These are phyloP conservation scores for Microhierax caerulescens DNA, from an alignment of 2,797 vertebrate genomes.

Conservation along the genomic window DNA sequence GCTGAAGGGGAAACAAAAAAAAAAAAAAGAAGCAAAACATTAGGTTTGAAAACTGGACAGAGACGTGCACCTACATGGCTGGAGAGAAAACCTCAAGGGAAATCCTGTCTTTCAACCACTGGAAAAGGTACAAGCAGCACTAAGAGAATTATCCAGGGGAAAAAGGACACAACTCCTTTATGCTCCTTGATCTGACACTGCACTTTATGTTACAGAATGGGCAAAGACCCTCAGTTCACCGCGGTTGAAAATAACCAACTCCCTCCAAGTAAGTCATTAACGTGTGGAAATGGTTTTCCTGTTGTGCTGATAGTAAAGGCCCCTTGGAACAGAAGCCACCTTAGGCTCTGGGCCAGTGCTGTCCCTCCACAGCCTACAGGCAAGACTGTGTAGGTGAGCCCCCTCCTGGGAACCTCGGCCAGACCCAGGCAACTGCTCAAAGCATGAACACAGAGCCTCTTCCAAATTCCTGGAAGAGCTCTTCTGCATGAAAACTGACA, in stretches of 20 bases:
- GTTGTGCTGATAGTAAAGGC: not conserved
- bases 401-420: not conserved
- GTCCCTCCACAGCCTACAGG: not conserved
- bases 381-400: not conserved
- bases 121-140: not conserved
- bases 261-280: not conserved
- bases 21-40: not conserved
- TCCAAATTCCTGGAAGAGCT: not conserved
- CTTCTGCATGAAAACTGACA: not conserved
- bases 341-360: not conserved
- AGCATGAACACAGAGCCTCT: not conserved
- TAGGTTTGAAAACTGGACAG: not conserved
- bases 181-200: not conserved
- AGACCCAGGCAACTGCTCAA: not conserved
- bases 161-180: not conserved
- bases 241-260: not conserved
- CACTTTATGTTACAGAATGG: not conserved
- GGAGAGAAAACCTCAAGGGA: not conserved
- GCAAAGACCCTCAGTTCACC: not conserved
- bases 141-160: not conserved
- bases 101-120: not conserved
- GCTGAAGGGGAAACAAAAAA: conserved; percentile 69
- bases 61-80: rapidly evolving
- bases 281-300: not conserved
- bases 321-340: not conserved